A percentile compares a stretch with the other conserved stretches of the same genome.
phyloP scores from a whole-genome alignment of 2,797 vertebrate species.

The Spheniscus humboldti region DNA sequence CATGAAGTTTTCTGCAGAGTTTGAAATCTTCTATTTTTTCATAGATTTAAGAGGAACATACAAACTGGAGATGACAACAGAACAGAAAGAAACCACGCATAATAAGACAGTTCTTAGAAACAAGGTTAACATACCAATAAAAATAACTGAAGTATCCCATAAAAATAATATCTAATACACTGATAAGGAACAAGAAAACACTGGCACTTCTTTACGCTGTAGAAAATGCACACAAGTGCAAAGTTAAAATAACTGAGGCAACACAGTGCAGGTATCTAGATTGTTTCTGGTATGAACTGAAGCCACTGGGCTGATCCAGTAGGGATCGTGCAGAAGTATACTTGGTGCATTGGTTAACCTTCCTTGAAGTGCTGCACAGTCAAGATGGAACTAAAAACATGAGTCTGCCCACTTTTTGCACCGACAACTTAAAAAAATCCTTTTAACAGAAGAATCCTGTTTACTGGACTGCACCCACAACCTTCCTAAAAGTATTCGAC shows the following conservation, averaged over 20 bases:
- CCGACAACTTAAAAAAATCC: constrained; percentile 57
- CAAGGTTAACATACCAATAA: neutral
- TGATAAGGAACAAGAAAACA: neutral
- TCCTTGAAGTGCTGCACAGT: constrained; percentile 60
- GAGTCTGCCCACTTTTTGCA: constrained; percentile 69
- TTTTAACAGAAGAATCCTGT: constrained; percentile 74
- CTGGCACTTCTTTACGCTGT: neutral
- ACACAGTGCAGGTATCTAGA: constrained; percentile 70
- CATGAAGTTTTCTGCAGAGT: neutral
- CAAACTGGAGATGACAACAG: neutral
- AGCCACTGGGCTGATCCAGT: constrained; percentile 69
- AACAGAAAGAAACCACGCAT: neutral
- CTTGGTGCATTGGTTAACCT: constrained; percentile 62
- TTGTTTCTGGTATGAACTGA: constrained; percentile 70
- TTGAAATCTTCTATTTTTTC: neutral
- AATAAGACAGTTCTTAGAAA: neutral
- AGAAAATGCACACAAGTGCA: constrained; percentile 32
- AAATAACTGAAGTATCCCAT: neutral
- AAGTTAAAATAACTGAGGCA: constrained; percentile 65
- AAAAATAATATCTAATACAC: neutral
- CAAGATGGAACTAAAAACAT: constrained; percentile 71
- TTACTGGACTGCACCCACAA: constrained; percentile 72
- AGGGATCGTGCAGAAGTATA: constrained; percentile 66
- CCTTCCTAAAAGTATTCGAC: constrained; percentile 69
- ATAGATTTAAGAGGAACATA: neutral